These are phyloP conservation scores for Dusona sp. DNA, from an alignment of 2,888 invertebrate genomes.

Conservation along the genomic window DNA sequence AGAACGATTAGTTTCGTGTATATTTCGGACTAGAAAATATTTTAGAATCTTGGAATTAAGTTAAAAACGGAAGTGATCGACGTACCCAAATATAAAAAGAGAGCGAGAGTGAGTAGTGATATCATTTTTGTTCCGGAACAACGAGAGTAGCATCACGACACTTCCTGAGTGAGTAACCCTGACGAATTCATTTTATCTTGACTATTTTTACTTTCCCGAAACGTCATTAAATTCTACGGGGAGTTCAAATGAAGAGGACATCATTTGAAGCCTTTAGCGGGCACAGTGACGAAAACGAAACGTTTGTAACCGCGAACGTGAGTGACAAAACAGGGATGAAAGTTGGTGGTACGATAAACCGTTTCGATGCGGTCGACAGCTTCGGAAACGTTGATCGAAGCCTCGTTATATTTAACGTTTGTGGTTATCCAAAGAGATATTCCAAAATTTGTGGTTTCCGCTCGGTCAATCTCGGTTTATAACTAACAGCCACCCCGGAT, in stretches of 20 bases:
- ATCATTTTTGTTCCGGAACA: slow-evolving; percentile 54
- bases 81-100: background rate
- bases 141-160: slow-evolving; percentile 59
- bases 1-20: background rate
- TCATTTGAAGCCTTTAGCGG: background rate
- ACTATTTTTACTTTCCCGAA: background rate
- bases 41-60: background rate
- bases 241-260: background rate
- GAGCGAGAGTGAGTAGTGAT: slow-evolving; percentile 36
- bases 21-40: background rate
- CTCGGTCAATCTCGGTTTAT: background rate
- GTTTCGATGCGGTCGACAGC: slow-evolving; percentile 23
- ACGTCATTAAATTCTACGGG: background rate
- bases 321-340: slow-evolving; percentile 5
- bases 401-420: slow-evolving; percentile 15
- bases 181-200: background rate
- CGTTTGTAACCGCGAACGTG: background rate
- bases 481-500: background rate
- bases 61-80: slow-evolving; percentile 1
- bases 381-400: slow-evolving; percentile 8
- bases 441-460: slow-evolving; percentile 12
- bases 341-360: slow-evolving; percentile 27
- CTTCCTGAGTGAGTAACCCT: slow-evolving; percentile 57
- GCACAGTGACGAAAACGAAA: no score
- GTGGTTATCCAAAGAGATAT: slow-evolving; percentile 6